Percentiles rank a stretch among this genome's conserved stretches.
Evolutionary conservation across 2,113 vertebrate genomes (phyloP).

Genomic region (Willisornis vidua): DNA sequence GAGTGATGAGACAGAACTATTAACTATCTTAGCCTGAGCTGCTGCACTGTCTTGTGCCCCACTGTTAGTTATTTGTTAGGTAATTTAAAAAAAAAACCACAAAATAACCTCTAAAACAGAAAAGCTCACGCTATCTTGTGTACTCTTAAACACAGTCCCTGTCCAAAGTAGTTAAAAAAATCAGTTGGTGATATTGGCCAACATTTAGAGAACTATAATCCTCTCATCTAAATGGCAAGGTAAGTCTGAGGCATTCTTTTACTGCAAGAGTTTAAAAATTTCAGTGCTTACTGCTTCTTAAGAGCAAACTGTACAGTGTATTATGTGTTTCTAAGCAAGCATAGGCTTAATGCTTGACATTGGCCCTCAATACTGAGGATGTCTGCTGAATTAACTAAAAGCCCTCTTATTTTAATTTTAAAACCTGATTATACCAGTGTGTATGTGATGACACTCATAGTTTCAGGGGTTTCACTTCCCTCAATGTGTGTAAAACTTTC

Average conservation of each 20-base stretch:
- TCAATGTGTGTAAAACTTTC: background rate
- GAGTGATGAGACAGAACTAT: background rate
- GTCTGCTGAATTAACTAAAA: background rate
- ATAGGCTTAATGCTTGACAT: background rate
- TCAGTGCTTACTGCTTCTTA: background rate
- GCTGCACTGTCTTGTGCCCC: background rate
- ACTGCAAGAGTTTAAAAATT: background rate
- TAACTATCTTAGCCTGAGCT: background rate
- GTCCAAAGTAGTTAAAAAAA: background rate
- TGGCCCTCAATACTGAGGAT: background rate
- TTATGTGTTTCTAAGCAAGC: background rate
- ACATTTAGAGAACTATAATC: background rate
- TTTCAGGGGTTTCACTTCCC: background rate
- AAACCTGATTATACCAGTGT: background rate
- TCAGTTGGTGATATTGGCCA: background rate
- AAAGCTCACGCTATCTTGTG: background rate
- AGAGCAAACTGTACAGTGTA: background rate
- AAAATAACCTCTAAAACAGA: background rate
- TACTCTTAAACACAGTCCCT: background rate
- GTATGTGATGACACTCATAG: background rate
- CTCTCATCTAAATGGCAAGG: background rate
- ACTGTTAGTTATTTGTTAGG: background rate
- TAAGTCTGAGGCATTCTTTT: background rate
- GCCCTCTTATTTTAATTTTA: background rate
- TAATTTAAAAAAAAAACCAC: background rate